phyloP scores from a whole-genome alignment of 64 coral and sea anemone species.

The Pocillopora damicornis region DNA sequence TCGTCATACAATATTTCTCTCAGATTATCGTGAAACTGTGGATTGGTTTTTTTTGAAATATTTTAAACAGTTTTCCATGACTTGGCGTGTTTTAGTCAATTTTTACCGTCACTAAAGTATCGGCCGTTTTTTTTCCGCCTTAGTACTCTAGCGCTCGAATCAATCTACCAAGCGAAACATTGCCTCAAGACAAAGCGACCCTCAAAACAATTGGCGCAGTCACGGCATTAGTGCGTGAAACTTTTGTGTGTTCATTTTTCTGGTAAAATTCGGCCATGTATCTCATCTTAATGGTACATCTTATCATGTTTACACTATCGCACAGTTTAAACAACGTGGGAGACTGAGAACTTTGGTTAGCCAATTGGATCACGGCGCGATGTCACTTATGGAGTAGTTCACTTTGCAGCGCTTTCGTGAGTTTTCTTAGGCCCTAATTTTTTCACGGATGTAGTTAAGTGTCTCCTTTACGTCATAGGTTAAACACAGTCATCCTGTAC shows the following conservation, averaged over 20 bases:
- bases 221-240: background rate
- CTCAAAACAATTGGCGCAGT: background rate
- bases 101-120: background rate
- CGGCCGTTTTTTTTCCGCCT: background rate
- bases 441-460: constrained; percentile 4
- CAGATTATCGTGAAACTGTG: background rate
- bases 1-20: background rate
- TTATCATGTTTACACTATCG: background rate
- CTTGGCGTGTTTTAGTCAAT: background rate
- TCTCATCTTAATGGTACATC: background rate
- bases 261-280: background rate
- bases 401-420: constrained; percentile 21
- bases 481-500: background rate
- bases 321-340: background rate
- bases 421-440: constrained; percentile 2
- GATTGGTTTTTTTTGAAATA: background rate
- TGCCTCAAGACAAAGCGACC: constrained; percentile 2
- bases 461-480: background rate
- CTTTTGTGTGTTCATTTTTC: background rate
- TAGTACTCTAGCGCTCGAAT: background rate
- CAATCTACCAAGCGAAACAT: background rate
- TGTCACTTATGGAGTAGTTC: background rate
- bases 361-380: background rate
- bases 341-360: background rate
- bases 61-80: background rate